phyloP scores from a whole-genome alignment of 2,888 invertebrate species.

The Chrysina gloriosa region DNA sequence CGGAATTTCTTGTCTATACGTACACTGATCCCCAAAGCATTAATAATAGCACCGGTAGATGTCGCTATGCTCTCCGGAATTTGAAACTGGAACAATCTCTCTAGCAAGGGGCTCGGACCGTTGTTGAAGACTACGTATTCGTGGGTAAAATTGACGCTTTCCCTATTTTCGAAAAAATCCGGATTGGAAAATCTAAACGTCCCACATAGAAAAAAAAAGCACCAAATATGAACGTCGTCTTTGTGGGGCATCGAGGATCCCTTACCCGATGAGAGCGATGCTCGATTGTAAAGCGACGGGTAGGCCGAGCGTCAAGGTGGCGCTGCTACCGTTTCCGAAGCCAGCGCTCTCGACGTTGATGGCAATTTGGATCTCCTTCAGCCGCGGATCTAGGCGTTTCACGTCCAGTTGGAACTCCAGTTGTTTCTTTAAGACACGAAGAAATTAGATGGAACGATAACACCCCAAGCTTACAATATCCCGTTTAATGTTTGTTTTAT shows the following conservation, averaged over 20 bases:
- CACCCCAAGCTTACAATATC: no score
- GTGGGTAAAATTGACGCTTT: conserved; percentile 19
- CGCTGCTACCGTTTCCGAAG: conserved; percentile 27
- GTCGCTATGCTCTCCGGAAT: conserved; percentile 30
- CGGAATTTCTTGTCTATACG: not conserved
- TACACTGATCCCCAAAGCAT: conserved; percentile 20
- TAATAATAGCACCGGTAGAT: not conserved
- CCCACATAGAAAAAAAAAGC: no score
- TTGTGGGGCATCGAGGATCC: not conserved
- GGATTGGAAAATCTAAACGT: conserved; percentile 18
- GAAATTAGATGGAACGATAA: no score
- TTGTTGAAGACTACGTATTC: conserved; percentile 42
- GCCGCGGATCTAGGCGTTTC: conserved; percentile 4
- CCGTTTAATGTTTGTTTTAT: no score
- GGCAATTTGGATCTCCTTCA: not conserved
- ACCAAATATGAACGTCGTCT: not conserved
- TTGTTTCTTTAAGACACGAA: conserved; percentile 30
- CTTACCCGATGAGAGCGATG: conserved; percentile 33
- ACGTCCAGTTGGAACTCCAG: conserved; percentile 33
- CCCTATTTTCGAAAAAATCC: conserved; percentile 32
- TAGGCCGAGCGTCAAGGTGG: not conserved
- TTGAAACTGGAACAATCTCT: conserved; percentile 21
- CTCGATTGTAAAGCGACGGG: conserved; percentile 31
- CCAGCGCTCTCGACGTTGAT: conserved; percentile 22
- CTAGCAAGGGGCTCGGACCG: conserved; percentile 43